Percentiles rank a stretch among this genome's conserved stretches.
These are phyloP conservation scores for Nannospalax galili DNA, from an alignment of 2,113 vertebrate genomes.

Conservation along the genomic window DNA sequence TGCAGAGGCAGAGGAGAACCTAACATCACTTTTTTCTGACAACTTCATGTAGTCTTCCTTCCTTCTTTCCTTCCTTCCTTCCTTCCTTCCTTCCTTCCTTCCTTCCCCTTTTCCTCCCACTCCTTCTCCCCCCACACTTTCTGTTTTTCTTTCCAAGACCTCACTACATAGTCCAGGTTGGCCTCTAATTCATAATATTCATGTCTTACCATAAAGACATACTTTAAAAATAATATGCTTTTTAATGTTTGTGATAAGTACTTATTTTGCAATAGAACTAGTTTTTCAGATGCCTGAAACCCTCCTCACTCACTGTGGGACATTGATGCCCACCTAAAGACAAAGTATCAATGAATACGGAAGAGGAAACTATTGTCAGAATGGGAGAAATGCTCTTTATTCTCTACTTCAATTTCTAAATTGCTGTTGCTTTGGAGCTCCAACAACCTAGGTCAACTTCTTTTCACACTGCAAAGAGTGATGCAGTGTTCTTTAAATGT, in stretches of 20 bases:
- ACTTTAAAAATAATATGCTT: neutral
- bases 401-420: neutral
- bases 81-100: neutral
- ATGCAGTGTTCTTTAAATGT: slow-evolving; percentile 29
- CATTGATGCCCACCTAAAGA: neutral
- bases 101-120: too few species aligned
- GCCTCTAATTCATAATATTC: neutral
- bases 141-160: neutral
- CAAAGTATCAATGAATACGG: neutral
- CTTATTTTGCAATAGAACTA: neutral
- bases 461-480: neutral
- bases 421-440: neutral
- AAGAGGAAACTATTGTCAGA: neutral
- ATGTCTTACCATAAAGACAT: neutral
- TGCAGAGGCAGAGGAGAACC: too few species aligned
- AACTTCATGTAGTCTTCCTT: too few species aligned
- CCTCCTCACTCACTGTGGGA: neutral
- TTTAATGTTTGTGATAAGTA: neutral
- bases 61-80: too few species aligned
- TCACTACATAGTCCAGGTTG: neutral
- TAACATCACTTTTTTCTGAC: too few species aligned
- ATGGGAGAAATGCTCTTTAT: too few species aligned
- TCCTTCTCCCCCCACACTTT: too few species aligned
- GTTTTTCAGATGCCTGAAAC: neutral
- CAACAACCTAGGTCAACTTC: neutral